These are phyloP conservation scores for Pristionchus mayeri DNA, from an alignment of 2,888 invertebrate genomes.

Conservation along the genomic window DNA sequence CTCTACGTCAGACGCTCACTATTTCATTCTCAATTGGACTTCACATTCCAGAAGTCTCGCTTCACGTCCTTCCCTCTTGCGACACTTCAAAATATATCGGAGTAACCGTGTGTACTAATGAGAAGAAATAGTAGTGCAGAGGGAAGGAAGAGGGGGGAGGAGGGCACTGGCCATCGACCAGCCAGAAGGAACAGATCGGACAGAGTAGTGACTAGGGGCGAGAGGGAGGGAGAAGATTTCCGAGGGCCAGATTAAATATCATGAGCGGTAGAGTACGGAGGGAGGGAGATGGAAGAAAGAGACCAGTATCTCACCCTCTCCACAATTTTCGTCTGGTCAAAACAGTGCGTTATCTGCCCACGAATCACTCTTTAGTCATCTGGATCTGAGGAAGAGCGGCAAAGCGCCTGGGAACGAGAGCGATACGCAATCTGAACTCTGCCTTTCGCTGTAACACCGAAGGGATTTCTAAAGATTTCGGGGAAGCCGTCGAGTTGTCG, in stretches of 20 bases:
- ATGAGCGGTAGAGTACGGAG: conserved; percentile 28
- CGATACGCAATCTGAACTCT: conserved; percentile 16
- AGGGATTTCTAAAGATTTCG: conserved; percentile 14
- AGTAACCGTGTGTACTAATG: background rate
- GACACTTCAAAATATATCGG: conserved; percentile 27
- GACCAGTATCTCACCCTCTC: conserved; percentile 36
- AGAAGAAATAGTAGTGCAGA: background rate
- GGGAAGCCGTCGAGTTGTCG: conserved; percentile 4
- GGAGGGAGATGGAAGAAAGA: conserved; percentile 42
- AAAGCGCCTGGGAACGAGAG: background rate
- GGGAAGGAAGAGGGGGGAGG: background rate
- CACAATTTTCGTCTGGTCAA: conserved; percentile 23
- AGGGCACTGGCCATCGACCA: background rate
- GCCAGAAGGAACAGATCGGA: conserved; percentile 3
- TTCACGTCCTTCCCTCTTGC: conserved; percentile 34
- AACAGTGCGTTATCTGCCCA: background rate
- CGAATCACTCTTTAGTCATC: conserved; percentile 1
- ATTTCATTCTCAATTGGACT: no score
- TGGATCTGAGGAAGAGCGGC: background rate
- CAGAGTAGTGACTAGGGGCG: conserved; percentile 4
- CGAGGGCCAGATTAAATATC: conserved; percentile 40
- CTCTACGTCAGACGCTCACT: no score
- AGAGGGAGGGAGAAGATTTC: conserved; percentile 27
- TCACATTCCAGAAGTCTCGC: conserved; percentile 40
- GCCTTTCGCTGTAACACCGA: background rate